phyloP scores from a whole-genome alignment of 2,888 invertebrate genomes.

The Oscheius sp. region DNA sequence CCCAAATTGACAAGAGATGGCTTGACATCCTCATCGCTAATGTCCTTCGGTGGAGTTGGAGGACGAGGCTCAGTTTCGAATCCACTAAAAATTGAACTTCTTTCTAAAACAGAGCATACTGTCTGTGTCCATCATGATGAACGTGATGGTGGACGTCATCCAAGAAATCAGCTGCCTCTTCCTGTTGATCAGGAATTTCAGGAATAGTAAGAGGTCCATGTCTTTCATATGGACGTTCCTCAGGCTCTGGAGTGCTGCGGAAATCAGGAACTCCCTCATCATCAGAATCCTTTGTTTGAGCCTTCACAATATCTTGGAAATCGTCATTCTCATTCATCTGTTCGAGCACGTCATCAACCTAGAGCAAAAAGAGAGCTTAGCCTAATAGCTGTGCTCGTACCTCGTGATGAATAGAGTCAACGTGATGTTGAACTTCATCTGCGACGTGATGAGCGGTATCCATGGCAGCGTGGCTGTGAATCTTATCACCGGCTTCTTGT shows the following conservation, averaged over 20 bases:
- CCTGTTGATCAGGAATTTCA: conserved; percentile 36
- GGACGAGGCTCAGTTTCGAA: conserved; percentile 60
- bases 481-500: conserved; percentile 18
- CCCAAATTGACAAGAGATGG: conserved; percentile 59
- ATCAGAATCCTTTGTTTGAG: background rate
- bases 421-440: conserved; percentile 6
- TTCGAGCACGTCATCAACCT: conserved; percentile 19
- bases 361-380: background rate
- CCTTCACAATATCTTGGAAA: conserved; percentile 16
- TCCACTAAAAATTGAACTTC: conserved; percentile 34
- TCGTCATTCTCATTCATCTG: conserved; percentile 22
- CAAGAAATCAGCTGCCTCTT: conserved; percentile 8
- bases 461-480: background rate
- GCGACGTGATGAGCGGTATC: background rate
- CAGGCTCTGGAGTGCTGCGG: conserved; percentile 49
- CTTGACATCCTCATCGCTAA: conserved; percentile 59
- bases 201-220: conserved; percentile 62
- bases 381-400: background rate
- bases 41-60: conserved; percentile 65
- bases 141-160: conserved; percentile 6
- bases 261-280: conserved; percentile 44
- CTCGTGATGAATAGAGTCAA: conserved; percentile 15
- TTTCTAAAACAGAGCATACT: background rate
- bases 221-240: conserved; percentile 36
- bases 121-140: background rate